Conservation (phyloP, 2,113 vertebrate species). For the Calidris pygmaea region DNA sequence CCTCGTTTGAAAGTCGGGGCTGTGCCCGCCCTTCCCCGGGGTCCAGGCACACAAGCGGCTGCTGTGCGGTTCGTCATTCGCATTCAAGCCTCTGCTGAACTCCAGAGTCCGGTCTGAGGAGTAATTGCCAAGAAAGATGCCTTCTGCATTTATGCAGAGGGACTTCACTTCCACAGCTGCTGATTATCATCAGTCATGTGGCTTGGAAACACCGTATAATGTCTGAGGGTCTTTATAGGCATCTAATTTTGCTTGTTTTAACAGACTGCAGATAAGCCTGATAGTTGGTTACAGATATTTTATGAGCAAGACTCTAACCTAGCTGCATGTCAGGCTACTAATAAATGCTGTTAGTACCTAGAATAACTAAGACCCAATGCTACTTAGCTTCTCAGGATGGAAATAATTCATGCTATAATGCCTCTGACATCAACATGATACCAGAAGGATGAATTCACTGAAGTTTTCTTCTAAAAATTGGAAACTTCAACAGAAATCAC, state of each 20-base stretch:
- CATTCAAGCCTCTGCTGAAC: neutral
- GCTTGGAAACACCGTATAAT: neutral
- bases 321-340: neutral
- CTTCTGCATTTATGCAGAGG: neutral
- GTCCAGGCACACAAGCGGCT: neutral
- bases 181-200: neutral
- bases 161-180: slow-evolving; percentile 7
- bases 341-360: neutral
- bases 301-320: neutral
- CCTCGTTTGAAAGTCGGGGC: slow-evolving; percentile 22
- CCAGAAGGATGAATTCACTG: neutral
- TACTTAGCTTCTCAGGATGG: neutral
- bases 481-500: neutral
- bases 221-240: neutral
- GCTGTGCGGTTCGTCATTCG: neutral
- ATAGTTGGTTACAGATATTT: neutral
- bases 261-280: neutral
- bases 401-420: neutral
- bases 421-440: neutral
- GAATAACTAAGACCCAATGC: neutral
- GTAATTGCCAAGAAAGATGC: neutral
- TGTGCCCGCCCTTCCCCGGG: neutral
- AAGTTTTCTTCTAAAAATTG: neutral
- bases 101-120: neutral
- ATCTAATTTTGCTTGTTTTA: neutral